A percentile compares a stretch with the other conserved stretches of the same genome.
phyloP scores from a whole-genome alignment of 2,888 invertebrate species.

The Pseudanteris insignis region DNA sequence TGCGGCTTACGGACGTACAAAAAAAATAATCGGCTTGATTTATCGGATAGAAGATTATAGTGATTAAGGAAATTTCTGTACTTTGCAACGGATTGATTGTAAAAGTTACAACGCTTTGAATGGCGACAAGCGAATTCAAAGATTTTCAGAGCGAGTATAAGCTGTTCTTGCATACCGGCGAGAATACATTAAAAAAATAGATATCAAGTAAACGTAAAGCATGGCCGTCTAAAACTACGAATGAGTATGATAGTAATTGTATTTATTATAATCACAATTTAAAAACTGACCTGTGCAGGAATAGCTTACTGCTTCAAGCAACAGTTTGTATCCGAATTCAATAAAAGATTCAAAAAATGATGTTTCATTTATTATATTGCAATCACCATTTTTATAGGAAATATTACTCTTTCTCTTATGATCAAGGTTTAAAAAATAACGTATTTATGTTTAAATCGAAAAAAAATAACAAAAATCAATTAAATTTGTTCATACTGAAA shows the following conservation, averaged over 20 bases:
- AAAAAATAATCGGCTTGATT: constrained; percentile 2
- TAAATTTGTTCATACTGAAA: too few species aligned
- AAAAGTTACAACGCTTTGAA: constrained; percentile 35
- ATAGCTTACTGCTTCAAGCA: constrained; percentile 49
- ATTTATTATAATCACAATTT: constrained; percentile 12
- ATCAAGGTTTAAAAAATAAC: too few species aligned
- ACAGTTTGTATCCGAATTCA: constrained; percentile 58
- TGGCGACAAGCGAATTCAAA: constrained; percentile 32
- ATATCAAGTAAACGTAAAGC: too few species aligned
- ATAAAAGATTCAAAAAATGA: constrained; percentile 55
- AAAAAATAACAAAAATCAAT: too few species aligned
- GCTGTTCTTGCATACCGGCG: constrained; percentile 35
- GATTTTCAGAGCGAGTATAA: constrained; percentile 31
- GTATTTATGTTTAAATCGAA: too few species aligned
- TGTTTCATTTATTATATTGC: too few species aligned
- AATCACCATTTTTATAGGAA: too few species aligned
- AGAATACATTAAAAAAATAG: constrained; percentile 4
- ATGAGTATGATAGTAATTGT: constrained; percentile 11
- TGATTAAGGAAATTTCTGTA: background rate
- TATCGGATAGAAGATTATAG: constrained; percentile 7
- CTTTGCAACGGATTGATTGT: constrained; percentile 44
- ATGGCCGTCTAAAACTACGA: background rate
- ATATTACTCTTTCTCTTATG: too few species aligned
- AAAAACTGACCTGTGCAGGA: constrained; percentile 32
- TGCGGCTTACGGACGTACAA: constrained; percentile 11